Conservation (phyloP, 2,888 invertebrate species). For the Limenitis camilla region DNA sequence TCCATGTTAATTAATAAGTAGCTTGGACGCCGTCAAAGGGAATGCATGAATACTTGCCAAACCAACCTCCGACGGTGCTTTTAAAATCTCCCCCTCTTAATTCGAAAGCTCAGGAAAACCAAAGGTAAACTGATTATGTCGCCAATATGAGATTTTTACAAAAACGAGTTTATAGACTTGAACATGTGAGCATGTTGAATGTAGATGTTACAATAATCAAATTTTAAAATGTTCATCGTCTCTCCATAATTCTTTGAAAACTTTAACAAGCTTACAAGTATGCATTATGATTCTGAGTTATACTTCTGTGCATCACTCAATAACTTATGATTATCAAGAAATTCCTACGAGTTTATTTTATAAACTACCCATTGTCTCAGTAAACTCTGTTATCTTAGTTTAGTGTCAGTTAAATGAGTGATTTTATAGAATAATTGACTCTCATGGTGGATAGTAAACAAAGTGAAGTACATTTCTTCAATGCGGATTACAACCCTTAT, state of each 20-base stretch:
- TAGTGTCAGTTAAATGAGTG: too few relatives aligned
- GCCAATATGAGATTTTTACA: conserved; percentile 57
- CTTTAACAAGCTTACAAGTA: background rate
- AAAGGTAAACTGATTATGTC: conserved; percentile 67
- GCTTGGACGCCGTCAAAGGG: conserved; percentile 71
- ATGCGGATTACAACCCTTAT: too few relatives aligned
- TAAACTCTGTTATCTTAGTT: too few relatives aligned
- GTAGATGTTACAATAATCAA: conserved; percentile 10
- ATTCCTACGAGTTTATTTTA: too few relatives aligned
- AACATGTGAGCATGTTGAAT: conserved; percentile 12
- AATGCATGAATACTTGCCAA: conserved; percentile 72
- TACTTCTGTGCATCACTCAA: too few relatives aligned
- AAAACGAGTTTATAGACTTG: conserved; percentile 22
- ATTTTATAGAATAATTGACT: too few relatives aligned
- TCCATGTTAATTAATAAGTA: conserved; percentile 72
- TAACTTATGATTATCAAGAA: too few relatives aligned
- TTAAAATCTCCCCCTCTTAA: conserved; percentile 68
- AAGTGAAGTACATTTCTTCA: too few relatives aligned
- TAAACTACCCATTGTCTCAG: too few relatives aligned
- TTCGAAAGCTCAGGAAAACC: conserved; percentile 63
- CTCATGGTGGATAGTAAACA: too few relatives aligned
- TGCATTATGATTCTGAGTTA: background rate
- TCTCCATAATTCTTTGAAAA: background rate
- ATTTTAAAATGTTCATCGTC: conserved; percentile 4
- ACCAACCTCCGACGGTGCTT: conserved; percentile 63